Evolutionary conservation across 1,140 invertebrate genomes (phyloP).

Genomic region (Pararge aegeria): DNA sequence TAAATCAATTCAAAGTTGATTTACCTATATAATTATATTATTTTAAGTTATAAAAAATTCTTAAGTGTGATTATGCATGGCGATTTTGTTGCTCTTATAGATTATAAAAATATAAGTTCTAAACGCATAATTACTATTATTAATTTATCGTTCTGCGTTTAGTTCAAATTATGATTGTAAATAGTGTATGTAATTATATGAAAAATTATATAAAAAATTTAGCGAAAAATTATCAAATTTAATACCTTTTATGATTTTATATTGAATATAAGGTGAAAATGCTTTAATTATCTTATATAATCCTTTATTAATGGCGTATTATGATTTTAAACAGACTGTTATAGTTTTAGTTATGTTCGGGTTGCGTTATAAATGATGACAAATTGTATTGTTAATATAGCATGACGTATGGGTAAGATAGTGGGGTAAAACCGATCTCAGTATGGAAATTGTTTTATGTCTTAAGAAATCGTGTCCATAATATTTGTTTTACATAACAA

Average conservation of each 20-base stretch:
- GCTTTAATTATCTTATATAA: conserved; percentile 76
- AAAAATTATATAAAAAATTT: conserved; percentile 52
- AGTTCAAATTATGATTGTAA: conserved; percentile 58
- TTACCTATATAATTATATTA: conserved; percentile 63
- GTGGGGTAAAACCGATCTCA: not conserved
- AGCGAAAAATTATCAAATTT: conserved; percentile 63
- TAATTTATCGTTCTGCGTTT: conserved; percentile 68
- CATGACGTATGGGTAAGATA: not conserved
- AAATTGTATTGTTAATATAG: conserved; percentile 50
- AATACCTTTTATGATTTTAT: conserved; percentile 69
- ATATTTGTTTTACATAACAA: too few relatives aligned
- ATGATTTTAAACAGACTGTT: conserved; percentile 77
- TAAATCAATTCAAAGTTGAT: conserved; percentile 73
- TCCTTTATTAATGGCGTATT: conserved; percentile 72
- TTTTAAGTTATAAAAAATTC: conserved; percentile 61
- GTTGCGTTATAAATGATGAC: conserved; percentile 43
- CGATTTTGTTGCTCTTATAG: conserved; percentile 69
- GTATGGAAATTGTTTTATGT: not conserved
- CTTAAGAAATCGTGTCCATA: too few relatives aligned
- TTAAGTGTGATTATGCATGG: conserved; percentile 72
- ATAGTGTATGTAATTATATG: conserved; percentile 67
- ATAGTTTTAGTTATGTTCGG: conserved; percentile 70
- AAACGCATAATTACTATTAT: conserved; percentile 54
- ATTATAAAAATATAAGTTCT: conserved; percentile 52
- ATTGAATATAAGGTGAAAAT: conserved; percentile 76